phyloP scores from a whole-genome alignment of 1,140 invertebrate genomes.

The Leptopilina boulardi region DNA sequence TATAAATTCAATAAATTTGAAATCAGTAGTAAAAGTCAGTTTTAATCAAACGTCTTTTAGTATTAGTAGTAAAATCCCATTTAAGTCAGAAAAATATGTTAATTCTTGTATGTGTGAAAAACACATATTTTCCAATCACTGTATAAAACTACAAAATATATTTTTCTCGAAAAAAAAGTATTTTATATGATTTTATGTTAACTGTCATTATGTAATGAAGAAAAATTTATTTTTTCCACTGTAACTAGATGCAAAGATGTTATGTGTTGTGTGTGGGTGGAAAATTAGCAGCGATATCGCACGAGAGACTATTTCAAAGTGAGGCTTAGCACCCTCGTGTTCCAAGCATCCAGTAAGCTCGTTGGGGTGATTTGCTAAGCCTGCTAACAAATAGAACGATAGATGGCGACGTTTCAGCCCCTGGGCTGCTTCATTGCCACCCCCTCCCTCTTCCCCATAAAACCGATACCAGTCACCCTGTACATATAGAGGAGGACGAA shows the following conservation, averaged over 20 bases:
- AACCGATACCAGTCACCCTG: conserved; percentile 52
- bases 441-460: too few relatives aligned
- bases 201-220: too few relatives aligned
- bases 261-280: neutral
- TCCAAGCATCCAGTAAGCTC: conserved; percentile 71
- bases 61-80: too few relatives aligned
- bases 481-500: conserved; percentile 59
- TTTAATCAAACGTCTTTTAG: too few relatives aligned
- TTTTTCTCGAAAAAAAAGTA: too few relatives aligned
- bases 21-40: too few relatives aligned
- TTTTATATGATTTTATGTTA: too few relatives aligned
- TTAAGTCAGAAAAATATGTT: too few relatives aligned
- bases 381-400: conserved; percentile 76
- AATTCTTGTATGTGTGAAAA: too few relatives aligned
- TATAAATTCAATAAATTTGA: too few relatives aligned
- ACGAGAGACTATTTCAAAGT: conserved; percentile 36
- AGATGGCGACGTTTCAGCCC: conserved; percentile 72
- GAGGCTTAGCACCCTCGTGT: conserved; percentile 72
- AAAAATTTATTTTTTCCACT: neutral
- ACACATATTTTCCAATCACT: too few relatives aligned
- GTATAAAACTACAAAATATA: too few relatives aligned
- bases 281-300: conserved; percentile 31
- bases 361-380: conserved; percentile 76
- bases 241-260: conserved; percentile 3
- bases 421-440: conserved; percentile 47